phyloP scores from a whole-genome alignment of 2,113 vertebrate genomes.

The Struthio camelus region DNA sequence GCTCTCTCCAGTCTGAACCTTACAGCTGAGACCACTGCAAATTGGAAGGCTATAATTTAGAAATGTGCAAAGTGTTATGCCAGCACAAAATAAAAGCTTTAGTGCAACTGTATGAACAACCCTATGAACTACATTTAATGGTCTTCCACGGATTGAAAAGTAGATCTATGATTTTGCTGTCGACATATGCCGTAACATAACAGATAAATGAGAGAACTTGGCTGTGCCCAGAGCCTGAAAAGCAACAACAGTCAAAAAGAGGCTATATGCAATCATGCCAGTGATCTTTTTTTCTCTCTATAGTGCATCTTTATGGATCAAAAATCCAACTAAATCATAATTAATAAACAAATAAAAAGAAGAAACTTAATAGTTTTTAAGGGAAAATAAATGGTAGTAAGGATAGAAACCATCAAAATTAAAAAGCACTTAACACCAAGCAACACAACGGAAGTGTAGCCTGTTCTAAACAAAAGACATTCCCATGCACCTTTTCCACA shows the following conservation, averaged over 20 bases:
- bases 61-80: background rate
- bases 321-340: background rate
- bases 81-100: background rate
- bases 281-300: background rate
- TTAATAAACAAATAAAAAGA: background rate
- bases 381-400: background rate
- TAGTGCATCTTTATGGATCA: background rate
- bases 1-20: background rate
- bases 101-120: background rate
- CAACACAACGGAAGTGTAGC: conserved; percentile 1
- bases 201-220: background rate
- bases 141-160: background rate
- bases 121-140: background rate
- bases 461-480: conserved; percentile 42
- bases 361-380: background rate
- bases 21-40: background rate
- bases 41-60: background rate
- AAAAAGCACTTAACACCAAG: background rate
- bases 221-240: background rate
- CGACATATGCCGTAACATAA: background rate
- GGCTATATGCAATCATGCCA: background rate
- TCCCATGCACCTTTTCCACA: conserved; percentile 14
- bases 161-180: background rate
- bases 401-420: background rate
- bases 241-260: background rate